Evolutionary conservation across 2,888 invertebrate genomes (phyloP).

Genomic region (Strigamia transsilvanica): DNA sequence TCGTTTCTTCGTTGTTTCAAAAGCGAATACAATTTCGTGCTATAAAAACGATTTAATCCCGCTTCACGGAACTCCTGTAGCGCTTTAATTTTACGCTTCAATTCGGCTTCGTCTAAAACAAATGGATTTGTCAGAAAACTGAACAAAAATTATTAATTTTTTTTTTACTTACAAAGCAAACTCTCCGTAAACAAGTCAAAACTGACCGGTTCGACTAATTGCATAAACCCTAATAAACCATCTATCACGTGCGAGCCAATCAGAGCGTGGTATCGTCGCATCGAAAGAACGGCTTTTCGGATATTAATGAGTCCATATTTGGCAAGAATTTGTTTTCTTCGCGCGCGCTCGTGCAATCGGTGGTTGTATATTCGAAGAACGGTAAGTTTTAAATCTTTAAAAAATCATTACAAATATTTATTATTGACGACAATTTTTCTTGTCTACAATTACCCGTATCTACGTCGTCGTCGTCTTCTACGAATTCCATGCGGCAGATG

Average conservation of each 20-base stretch:
- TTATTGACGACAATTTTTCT: too few species aligned
- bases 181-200: slow-evolving; percentile 82
- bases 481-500: slow-evolving; percentile 67
- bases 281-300: slow-evolving; percentile 74
- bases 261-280: slow-evolving; percentile 72
- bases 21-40: slow-evolving; percentile 72
- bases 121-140: too few species aligned
- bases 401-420: slow-evolving; percentile 55
- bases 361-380: slow-evolving; percentile 79
- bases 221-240: slow-evolving; percentile 76
- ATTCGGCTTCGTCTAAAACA: slow-evolving; percentile 69
- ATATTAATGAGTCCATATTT: slow-evolving; percentile 81
- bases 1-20: slow-evolving; percentile 71
- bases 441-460: slow-evolving; percentile 58
- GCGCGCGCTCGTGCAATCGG: slow-evolving; percentile 76
- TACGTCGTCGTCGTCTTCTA: slow-evolving; percentile 65
- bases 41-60: slow-evolving; percentile 75
- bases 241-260: slow-evolving; percentile 68
- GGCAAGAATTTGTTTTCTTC: slow-evolving; percentile 77
- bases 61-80: slow-evolving; percentile 72
- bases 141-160: background rate
- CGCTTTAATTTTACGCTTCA: slow-evolving; percentile 67
- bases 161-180: slow-evolving; percentile 68
- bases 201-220: slow-evolving; percentile 75
- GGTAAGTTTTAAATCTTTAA: slow-evolving; percentile 74